These are phyloP conservation scores for Vidua chalybeata DNA, from an alignment of 2,113 vertebrate species.

Conservation along the genomic window DNA sequence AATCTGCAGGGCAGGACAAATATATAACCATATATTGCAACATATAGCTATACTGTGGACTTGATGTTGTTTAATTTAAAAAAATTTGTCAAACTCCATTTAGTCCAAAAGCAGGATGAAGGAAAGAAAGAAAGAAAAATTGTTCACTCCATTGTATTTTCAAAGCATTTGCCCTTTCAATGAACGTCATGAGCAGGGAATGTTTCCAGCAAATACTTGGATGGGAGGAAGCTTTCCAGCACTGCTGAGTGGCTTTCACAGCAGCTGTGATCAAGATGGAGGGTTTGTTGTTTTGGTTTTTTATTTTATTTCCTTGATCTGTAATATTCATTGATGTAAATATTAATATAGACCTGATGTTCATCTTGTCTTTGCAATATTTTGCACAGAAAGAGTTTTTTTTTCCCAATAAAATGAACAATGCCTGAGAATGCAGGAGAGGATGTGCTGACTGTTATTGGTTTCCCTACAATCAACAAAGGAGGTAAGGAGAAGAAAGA, in stretches of 20 bases:
- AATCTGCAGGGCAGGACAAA: background rate
- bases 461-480: background rate
- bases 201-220: slow-evolving; percentile 34
- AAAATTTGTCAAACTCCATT: background rate
- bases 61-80: background rate
- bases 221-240: slow-evolving; percentile 15
- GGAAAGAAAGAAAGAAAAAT: slow-evolving; percentile 30
- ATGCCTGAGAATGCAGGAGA: background rate
- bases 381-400: background rate
- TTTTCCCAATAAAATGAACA: background rate
- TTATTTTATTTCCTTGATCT: slow-evolving; percentile 42
- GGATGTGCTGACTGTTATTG: background rate
- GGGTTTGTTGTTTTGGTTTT: slow-evolving; percentile 29
- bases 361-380: slow-evolving; percentile 9
- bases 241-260: slow-evolving; percentile 22
- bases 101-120: background rate
- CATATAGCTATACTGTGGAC: background rate
- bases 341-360: slow-evolving; percentile 39
- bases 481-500: background rate
- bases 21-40: background rate
- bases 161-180: slow-evolving; percentile 40
- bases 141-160: slow-evolving; percentile 30
- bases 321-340: background rate
- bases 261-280: slow-evolving; percentile 70
- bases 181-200: slow-evolving; percentile 40